Conservation (phyloP, 2,113 vertebrate genomes). For the Fregata magnificens region DNA sequence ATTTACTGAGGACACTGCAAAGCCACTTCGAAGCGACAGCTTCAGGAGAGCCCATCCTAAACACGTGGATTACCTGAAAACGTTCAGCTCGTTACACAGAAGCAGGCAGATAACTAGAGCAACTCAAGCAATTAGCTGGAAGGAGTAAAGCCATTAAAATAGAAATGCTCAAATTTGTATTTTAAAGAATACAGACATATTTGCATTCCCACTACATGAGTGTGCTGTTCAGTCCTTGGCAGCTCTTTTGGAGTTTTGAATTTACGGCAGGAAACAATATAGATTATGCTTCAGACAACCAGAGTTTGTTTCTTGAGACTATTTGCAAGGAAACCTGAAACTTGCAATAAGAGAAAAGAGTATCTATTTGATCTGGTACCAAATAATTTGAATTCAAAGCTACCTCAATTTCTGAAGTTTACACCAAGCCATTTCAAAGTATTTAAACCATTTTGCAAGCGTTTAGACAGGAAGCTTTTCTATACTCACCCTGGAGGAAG, state of each 20-base stretch:
- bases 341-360: background rate
- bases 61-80: background rate
- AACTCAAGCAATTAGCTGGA: background rate
- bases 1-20: background rate
- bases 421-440: background rate
- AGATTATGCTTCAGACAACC: background rate
- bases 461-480: background rate
- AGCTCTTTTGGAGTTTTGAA: background rate
- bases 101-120: background rate
- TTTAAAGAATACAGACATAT: background rate
- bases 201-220: background rate
- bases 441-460: background rate
- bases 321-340: background rate
- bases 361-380: background rate
- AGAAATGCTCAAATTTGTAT: background rate
- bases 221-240: background rate
- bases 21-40: background rate
- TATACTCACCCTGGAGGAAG: constrained; percentile 70
- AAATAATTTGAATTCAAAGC: background rate
- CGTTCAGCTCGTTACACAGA: accelerated
- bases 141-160: background rate
- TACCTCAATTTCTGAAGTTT: background rate
- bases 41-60: background rate
- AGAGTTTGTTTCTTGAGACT: background rate
- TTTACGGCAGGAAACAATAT: background rate